Conservation (phyloP, 2,797 vertebrate genomes). For the Megaceryle alcyon region DNA sequence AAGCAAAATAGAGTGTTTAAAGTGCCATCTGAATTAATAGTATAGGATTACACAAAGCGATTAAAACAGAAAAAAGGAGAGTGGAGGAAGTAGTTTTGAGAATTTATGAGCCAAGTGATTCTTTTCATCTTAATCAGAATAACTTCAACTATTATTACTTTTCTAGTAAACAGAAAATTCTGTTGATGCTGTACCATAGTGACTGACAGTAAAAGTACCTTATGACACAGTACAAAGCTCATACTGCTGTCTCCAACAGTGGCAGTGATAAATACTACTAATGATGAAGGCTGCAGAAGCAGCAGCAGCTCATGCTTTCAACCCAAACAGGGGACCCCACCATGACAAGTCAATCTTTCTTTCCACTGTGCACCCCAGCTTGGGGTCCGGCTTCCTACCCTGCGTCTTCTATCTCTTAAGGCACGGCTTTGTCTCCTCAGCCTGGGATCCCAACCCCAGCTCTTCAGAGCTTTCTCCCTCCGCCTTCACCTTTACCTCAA, state of each 20-base stretch:
- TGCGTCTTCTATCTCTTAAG: background rate
- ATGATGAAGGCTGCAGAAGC: background rate
- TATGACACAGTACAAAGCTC: background rate
- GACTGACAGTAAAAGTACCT: background rate
- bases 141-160: background rate
- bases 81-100: background rate
- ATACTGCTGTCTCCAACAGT: background rate
- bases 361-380: background rate
- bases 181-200: background rate
- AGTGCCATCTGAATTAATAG: background rate
- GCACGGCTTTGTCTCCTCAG: background rate
- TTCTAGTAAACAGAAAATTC: background rate
- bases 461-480: background rate
- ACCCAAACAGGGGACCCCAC: background rate
- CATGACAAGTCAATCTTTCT: background rate
- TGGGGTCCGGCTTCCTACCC: background rate
- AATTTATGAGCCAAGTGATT: constrained; percentile 9
- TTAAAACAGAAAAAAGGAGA: background rate
- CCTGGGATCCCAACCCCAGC: background rate
- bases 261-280: background rate
- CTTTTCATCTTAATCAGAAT: background rate
- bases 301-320: background rate
- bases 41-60: background rate
- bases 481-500: background rate
- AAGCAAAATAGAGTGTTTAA: background rate